These are phyloP conservation scores for Phaedon cochleariae DNA, from an alignment of 2,888 invertebrate species.

Conservation along the genomic window DNA sequence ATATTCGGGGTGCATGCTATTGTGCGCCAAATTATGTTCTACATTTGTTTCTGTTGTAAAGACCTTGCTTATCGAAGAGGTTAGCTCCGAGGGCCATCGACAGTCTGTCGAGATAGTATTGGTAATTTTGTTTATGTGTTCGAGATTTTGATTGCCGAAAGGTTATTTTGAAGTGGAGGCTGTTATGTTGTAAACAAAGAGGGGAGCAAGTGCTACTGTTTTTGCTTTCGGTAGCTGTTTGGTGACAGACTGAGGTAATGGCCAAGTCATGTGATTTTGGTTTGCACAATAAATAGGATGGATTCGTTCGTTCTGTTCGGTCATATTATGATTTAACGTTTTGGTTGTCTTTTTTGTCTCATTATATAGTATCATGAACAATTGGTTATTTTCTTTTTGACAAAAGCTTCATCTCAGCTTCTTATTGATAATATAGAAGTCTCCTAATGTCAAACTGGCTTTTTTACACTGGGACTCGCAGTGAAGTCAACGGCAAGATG, in stretches of 20 bases:
- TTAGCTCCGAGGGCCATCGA: conserved; percentile 48
- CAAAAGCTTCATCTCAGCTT: no score
- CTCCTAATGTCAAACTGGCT: no score
- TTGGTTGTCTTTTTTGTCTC: no score
- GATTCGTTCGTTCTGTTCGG: no score
- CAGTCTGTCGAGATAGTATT: conserved; percentile 50
- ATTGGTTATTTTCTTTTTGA: no score
- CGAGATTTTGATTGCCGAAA: conserved; percentile 27
- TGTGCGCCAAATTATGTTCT: conserved; percentile 46
- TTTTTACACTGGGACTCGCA: no score
- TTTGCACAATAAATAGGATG: no score
- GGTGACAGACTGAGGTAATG: not conserved
- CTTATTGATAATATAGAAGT: no score
- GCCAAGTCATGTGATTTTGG: no score
- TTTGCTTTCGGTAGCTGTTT: not conserved
- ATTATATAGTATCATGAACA: no score
- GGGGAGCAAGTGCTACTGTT: conserved; percentile 1
- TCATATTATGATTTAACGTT: no score
- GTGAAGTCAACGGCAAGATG: no score
- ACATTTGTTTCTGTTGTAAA: conserved; percentile 48
- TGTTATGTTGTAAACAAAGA: conserved; percentile 3
- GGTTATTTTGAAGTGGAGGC: conserved; percentile 19
- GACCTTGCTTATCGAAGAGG: conserved; percentile 39
- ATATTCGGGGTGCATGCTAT: conserved; percentile 26
- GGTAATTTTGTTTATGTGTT: conserved; percentile 48